Conservation (phyloP, 2,113 vertebrate species). For the Junco hyemalis region DNA sequence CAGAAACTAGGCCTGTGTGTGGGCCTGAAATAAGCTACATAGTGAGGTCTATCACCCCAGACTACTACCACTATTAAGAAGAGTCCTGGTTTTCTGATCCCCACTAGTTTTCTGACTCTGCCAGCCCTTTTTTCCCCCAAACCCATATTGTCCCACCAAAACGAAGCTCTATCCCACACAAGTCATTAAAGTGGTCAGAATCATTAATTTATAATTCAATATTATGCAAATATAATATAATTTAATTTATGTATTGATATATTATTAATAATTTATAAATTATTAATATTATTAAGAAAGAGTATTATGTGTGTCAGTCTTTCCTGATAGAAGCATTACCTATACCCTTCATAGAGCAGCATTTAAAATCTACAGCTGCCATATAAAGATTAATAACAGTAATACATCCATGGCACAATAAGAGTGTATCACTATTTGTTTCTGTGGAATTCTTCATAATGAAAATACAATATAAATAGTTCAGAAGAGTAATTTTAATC, state of each 20-base stretch:
- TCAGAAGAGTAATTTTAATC: background rate
- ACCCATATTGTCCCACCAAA: background rate
- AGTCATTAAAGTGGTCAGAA: background rate
- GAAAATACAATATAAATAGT: constrained; percentile 7
- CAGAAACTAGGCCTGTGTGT: background rate
- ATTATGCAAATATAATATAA: background rate
- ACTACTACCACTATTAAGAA: background rate
- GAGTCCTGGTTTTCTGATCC: background rate
- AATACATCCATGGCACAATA: background rate
- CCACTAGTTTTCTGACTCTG: background rate
- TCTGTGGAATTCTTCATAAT: background rate
- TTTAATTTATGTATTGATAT: background rate
- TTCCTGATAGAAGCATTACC: background rate
- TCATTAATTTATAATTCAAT: background rate
- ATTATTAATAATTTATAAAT: background rate
- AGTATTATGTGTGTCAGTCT: background rate
- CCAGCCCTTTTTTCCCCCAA: background rate
- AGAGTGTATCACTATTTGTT: background rate
- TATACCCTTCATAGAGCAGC: background rate
- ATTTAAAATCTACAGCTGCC: constrained; percentile 2
- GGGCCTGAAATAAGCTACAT: background rate
- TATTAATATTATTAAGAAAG: background rate
- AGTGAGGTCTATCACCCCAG: background rate
- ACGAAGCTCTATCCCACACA: background rate
- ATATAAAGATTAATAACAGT: constrained; percentile 25